Evolutionary conservation across 2,113 vertebrate genomes (phyloP), one percentile per base, ranked within the genome.

Genomic region (Limanda limanda): DNA sequence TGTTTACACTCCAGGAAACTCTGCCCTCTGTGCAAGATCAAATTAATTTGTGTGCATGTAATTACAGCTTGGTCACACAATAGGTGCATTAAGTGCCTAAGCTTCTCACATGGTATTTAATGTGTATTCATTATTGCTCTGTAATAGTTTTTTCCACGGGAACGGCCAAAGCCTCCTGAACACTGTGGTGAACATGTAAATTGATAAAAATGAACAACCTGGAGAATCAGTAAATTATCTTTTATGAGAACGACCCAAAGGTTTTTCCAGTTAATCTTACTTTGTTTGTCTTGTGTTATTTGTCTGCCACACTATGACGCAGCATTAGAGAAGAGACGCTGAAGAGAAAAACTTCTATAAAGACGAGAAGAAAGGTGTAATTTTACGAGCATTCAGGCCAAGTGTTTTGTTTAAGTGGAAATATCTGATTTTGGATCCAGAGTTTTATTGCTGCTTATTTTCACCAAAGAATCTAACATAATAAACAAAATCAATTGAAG

Each of bases 41-140:
- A 79, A 82, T 87, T 78, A 68, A 79, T 71, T 69, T 60, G 18
- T 51, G 57, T 40, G 55, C 57, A 45, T 76, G 78, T 86, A 82
- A 85, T 81, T 76, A 83, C 42, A 76, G 74, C 64, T 63, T 5
- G 42, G 48, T 51, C 54, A 47, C 25, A 66, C 31, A 81, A 71
- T 24, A 65, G 58, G 23, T 56, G 62, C 61, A 57, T 24, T 58
- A 61, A 40, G 35, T 56, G 55, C 20, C 51, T n/a, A 54, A 54
- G 51, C 51, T 52, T 64, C 31, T 68, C 20, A 82, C 75, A 74
- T 31, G 5, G 45, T 45, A 54, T 75, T 60, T 68, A 1, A 7
- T 25, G 57, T 57, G 12, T 63, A 12, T 75, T 54, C 35, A 68
- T 88, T 68, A 71, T 67, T 51, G 45, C 27, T 59, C 62, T 68